phyloP scores from a whole-genome alignment of 2,888 invertebrate species.

The Schrankia costaestrigalis region DNA sequence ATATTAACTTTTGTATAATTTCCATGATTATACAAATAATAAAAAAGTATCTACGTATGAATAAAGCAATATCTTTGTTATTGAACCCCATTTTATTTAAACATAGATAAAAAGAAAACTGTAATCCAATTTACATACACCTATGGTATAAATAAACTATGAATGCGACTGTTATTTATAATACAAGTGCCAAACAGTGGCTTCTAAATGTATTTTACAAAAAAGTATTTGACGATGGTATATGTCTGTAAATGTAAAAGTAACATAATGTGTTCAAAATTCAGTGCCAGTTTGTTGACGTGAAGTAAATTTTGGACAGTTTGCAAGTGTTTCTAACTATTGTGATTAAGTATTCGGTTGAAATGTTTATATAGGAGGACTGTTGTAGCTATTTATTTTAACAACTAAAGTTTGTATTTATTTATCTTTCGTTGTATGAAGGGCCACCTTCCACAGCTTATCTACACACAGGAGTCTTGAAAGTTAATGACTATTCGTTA shows the following conservation, averaged over 20 bases:
- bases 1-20: no score
- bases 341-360: conserved; percentile 7
- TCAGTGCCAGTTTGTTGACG: conserved; percentile 44
- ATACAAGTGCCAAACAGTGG: conserved; percentile 63
- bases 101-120: no score
- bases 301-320: conserved; percentile 41
- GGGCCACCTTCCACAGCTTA: no score
- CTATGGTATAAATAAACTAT: conserved; percentile 17
- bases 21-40: no score
- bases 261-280: conserved; percentile 60
- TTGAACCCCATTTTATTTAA: no score
- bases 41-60: no score
- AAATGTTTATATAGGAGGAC: conserved; percentile 1
- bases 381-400: no score
- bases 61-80: no score
- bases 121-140: conserved; percentile 4
- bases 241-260: conserved; percentile 12
- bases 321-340: conserved; percentile 30
- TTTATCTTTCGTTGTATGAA: no score
- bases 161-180: conserved; percentile 20
- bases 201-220: conserved; percentile 40
- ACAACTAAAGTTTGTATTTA: no score
- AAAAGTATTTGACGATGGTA: conserved; percentile 26
- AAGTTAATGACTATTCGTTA: no score
- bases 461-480: no score